Evolutionary conservation across 2,113 vertebrate genomes (phyloP).

Genomic region (Syngnathus floridae): DNA sequence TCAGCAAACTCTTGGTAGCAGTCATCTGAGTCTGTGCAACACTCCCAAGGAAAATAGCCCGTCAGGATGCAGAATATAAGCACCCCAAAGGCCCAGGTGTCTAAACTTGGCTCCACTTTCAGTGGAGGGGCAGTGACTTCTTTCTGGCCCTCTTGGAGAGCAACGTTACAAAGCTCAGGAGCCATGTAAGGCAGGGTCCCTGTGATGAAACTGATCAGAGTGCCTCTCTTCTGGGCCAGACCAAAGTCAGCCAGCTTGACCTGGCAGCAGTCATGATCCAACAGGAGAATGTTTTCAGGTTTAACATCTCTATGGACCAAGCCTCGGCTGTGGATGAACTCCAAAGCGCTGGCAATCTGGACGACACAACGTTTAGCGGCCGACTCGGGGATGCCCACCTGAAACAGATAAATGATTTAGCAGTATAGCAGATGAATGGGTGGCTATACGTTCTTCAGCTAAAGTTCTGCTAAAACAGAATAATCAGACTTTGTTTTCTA

Average conservation of each 20-base stretch:
- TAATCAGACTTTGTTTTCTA: too few relatives aligned
- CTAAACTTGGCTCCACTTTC: constrained; percentile 80
- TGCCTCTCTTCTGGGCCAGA: constrained; percentile 82
- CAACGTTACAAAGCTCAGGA: constrained; percentile 78
- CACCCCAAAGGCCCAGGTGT: constrained; percentile 88
- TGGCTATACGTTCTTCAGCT: too few relatives aligned
- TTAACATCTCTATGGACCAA: constrained; percentile 91
- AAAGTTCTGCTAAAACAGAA: neutral
- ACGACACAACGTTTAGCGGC: constrained; percentile 78
- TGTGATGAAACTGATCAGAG: constrained; percentile 79
- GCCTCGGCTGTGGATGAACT: constrained; percentile 82
- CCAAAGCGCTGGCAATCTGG: constrained; percentile 83
- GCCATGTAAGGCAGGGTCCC: constrained; percentile 87
- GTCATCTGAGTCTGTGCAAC: constrained; percentile 73
- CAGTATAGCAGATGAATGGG: neutral
- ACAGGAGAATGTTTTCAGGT: constrained; percentile 87
- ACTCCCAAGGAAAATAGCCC: constrained; percentile 91
- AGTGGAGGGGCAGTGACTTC: constrained; percentile 66
- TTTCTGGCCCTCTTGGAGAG: constrained; percentile 53
- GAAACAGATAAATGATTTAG: constrained; percentile 4
- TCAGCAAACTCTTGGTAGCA: constrained; percentile 87
- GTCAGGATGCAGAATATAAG: constrained; percentile 91
- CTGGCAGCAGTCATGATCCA: constrained; percentile 73
- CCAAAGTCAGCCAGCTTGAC: constrained; percentile 90
- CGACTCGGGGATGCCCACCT: constrained; percentile 82